Evolutionary conservation across 2,888 invertebrate genomes (phyloP), one percentile per base, ranked within the genome.

Genomic region (Atethmia centrago): DNA sequence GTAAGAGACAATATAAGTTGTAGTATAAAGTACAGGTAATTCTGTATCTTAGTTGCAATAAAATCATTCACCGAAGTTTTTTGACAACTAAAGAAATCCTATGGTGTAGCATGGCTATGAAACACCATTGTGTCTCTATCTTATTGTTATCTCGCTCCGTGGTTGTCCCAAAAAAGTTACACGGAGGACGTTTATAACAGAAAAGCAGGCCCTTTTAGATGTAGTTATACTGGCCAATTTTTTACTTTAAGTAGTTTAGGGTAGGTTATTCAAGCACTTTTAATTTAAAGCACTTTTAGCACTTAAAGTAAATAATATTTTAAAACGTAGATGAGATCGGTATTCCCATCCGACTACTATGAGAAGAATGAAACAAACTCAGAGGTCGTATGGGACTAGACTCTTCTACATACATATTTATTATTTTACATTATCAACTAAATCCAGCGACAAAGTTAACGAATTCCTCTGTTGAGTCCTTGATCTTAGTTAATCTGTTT

Each of bases 401-500:
- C n/a, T 28, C 10, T 65, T 21, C 40, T 25, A 62, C 21, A 40
- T 14, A 2, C 65, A 53, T 55, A 28, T 42, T 56, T 21, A 56
- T 56, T 25, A 7, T 25, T 45, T 16, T 59, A 58, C 45, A 36
- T 14, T 61, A n/a, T 14, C 10, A n/a, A 42, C 16, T 8, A 31
- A 25, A 72, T 42, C 14, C 71, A 71, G 19, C 49, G 58, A 58
- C 70, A 70, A 49, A 49, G 28, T 19, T 49, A 69, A 49, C 19
- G 19, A 31, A 58, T 21, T 10, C 16, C 1, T 28, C 12, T 25
- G 16, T 19, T 19, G 1, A 45, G 25, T 7, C 63, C 25, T 75
- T 75, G 53, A 69, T 76, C 56, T 63, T 47, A 63, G 58, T 45
- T 12, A 36, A 21, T 16, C 25, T 72, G 63, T 74, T 51, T 58